Evolutionary conservation across 2,113 vertebrate species (phyloP).

Genomic region (Toxotes jaculatrix): DNA sequence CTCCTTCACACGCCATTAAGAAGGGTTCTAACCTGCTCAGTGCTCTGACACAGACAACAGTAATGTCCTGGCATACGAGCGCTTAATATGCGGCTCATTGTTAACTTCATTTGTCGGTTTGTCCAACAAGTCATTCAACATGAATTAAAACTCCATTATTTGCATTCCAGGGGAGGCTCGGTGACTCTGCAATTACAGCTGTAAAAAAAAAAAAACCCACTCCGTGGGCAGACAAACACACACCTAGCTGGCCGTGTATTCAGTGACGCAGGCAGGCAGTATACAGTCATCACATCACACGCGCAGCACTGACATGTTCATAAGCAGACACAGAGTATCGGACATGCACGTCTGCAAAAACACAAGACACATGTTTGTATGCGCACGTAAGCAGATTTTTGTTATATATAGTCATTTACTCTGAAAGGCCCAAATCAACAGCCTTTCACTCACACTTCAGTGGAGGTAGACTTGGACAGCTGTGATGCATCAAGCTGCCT

Average conservation of each 20-base stretch:
- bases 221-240: not conserved
- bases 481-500: no score
- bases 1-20: no score
- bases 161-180: slow-evolving; percentile 36
- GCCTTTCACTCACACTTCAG: no score
- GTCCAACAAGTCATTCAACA: slow-evolving; percentile 64
- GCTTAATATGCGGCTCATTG: slow-evolving; percentile 36
- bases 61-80: not conserved
- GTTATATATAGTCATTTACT: no score
- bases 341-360: not conserved
- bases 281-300: slow-evolving; percentile 31
- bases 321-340: not conserved
- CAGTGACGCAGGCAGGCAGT: not conserved
- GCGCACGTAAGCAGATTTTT: no score
- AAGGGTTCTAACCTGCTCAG: not conserved
- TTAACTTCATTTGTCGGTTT: slow-evolving; percentile 52
- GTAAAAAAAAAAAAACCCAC: not conserved
- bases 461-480: no score
- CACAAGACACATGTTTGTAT: no score
- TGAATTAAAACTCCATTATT: slow-evolving; percentile 49
- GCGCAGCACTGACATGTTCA: not conserved
- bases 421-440: no score
- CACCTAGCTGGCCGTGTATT: not conserved
- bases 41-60: slow-evolving; percentile 10
- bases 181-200: slow-evolving; percentile 47